phyloP scores from a whole-genome alignment of 2,888 invertebrate species.

The Atethmia centrago region DNA sequence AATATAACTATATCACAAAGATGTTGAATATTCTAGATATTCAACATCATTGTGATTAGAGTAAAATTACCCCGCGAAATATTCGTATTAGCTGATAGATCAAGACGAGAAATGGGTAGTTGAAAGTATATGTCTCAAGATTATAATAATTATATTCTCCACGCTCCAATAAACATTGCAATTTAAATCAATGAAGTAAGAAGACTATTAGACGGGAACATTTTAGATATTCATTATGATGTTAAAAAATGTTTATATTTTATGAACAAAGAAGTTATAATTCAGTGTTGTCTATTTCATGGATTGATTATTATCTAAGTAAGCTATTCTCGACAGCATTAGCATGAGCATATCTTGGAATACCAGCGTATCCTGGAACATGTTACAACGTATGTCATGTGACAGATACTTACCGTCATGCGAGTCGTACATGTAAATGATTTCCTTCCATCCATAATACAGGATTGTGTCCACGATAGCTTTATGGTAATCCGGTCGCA shows the following conservation, averaged over 20 bases:
- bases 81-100: not conserved
- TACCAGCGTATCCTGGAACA: not conserved
- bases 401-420: slow-evolving; percentile 94
- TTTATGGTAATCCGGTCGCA: slow-evolving; percentile 98
- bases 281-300: not conserved
- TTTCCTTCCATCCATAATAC: slow-evolving; percentile 97
- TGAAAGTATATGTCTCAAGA: not conserved
- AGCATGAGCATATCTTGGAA: not conserved
- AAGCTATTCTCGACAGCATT: not conserved
- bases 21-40: too few species aligned
- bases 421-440: slow-evolving; percentile 97
- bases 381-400: slow-evolving; percentile 7
- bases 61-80: not conserved
- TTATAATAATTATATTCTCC: not conserved
- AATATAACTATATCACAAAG: too few species aligned
- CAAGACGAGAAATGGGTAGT: too few species aligned
- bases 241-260: not conserved
- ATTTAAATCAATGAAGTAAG: not conserved
- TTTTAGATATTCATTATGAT: not conserved
- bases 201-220: not conserved
- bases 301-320: too few species aligned
- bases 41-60: not conserved
- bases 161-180: not conserved
- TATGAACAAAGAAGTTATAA: not conserved
- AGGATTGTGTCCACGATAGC: slow-evolving; percentile 98